Base-by-base conservation (phyloP, 1,140 invertebrate species). In the Dreissena polymorpha region DNA sequence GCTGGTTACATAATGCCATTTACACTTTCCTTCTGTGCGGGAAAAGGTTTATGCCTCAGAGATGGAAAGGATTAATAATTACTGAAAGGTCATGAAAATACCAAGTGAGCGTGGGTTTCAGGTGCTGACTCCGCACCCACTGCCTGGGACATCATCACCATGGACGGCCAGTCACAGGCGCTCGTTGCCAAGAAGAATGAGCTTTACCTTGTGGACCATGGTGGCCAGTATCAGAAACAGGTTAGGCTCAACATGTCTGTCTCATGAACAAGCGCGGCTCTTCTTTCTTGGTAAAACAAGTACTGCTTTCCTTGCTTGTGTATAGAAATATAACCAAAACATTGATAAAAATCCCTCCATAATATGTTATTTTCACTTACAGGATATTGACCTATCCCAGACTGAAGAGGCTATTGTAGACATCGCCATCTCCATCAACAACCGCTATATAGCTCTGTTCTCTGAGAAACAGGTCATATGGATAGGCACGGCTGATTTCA, bases 391-490 rank as follows among this genome's bases (percentile, higher is more conserved):
- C 39, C 8, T 39, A 39, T 39, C 39, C 39, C 39, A 39, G 39
- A 39, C 39, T 39, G 39, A 39, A 5, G 39, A 39, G 2, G 39
- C 39, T 39, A 39, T 39, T 39, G 39, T 39, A 39, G 39, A 39
- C 39, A 39, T 39, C 8, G 39, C 39, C 3, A 39, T 39, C 2
- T 39, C 39, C 39, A 39, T 39, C 39, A 39, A 39, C 39, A 39
- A 39, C 39, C 39, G 39, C 39, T 39, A 96, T 88, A 94, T 98
- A 65, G 97, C 97, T 0, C 91, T 99, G 14, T 97, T 97, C 86
- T 96, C 97, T 0, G 96, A 98, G 89, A 96, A 95, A 60, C 97
- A 97, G 0, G 94, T 95, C 86, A 92, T 99, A 0, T 98, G 97
- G 96, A 95, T 99, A 67, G 98, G 97, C 29, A 96, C 96, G 0